phyloP scores from a whole-genome alignment of 1,140 invertebrate species.

The Lasioglossum albipes region DNA sequence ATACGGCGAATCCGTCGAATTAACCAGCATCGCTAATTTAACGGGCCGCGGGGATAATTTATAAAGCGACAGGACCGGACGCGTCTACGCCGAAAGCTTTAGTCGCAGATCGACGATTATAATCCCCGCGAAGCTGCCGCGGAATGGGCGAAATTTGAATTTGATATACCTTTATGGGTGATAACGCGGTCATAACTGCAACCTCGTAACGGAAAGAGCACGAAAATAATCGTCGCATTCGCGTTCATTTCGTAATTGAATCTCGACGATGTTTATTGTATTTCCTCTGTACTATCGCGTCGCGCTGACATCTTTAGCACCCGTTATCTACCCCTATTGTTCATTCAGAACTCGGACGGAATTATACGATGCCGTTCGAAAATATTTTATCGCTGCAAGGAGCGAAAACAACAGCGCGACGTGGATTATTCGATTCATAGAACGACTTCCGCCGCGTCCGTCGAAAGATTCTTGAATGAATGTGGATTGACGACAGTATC shows the following conservation, averaged over 20 bases:
- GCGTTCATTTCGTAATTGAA: neutral
- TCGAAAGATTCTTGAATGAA: too few relatives aligned
- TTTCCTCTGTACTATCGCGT: too few relatives aligned
- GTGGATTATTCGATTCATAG: too few relatives aligned
- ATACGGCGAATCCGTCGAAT: neutral
- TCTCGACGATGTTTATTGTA: neutral
- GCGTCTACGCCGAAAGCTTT: neutral
- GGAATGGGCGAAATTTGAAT: neutral
- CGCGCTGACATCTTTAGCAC: too few relatives aligned
- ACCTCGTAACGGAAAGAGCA: neutral
- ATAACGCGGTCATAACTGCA: neutral
- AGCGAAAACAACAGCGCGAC: too few relatives aligned
- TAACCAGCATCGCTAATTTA: conserved; percentile 2
- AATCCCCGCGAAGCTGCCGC: neutral
- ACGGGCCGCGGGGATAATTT: conserved; percentile 4
- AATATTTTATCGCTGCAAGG: too few relatives aligned
- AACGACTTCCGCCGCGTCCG: too few relatives aligned
- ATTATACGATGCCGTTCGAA: too few relatives aligned
- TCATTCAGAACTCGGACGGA: too few relatives aligned
- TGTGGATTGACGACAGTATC: too few relatives aligned
- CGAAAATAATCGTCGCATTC: neutral
- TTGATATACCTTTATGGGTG: neutral
- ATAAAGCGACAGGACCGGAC: neutral
- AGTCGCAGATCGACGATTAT: neutral
- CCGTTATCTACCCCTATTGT: too few relatives aligned